phyloP scores from a whole-genome alignment of 2,888 invertebrate species.

The Conchocele bisecta region DNA sequence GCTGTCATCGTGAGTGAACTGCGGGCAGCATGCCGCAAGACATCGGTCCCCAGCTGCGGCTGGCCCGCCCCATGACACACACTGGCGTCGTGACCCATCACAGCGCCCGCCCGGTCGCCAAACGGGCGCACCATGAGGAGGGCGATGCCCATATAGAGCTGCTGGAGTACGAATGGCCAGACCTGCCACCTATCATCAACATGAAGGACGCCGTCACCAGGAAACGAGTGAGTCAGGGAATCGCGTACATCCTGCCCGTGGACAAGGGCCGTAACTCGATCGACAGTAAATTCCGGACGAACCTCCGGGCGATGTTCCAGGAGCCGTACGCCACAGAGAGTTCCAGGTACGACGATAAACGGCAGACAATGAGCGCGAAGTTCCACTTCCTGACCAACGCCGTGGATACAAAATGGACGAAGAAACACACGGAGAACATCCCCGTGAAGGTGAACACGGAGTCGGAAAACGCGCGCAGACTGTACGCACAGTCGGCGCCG shows the following conservation, averaged over 20 bases:
- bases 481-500: constrained; percentile 74
- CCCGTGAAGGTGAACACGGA: constrained; percentile 70
- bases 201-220: constrained; percentile 76
- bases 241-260: constrained; percentile 76
- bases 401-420: constrained; percentile 68
- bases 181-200: constrained; percentile 75
- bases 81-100: constrained; percentile 28
- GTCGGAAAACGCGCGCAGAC: constrained; percentile 68
- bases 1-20: too few relatives aligned
- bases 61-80: constrained; percentile 57
- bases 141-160: constrained; percentile 65
- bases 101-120: neutral
- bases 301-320: constrained; percentile 77
- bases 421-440: constrained; percentile 49
- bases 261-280: constrained; percentile 77
- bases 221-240: constrained; percentile 72
- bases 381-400: constrained; percentile 72
- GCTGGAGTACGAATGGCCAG: constrained; percentile 78
- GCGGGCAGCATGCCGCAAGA: constrained; percentile 62
- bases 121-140: constrained; percentile 20
- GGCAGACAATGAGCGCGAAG: constrained; percentile 67
- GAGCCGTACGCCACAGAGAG: constrained; percentile 74
- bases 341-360: constrained; percentile 65
- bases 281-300: constrained; percentile 73
- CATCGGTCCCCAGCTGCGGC: constrained; percentile 52